These are phyloP conservation scores for Brevimyrus niger DNA, from an alignment of 2,113 vertebrate species.

Conservation along the genomic window DNA sequence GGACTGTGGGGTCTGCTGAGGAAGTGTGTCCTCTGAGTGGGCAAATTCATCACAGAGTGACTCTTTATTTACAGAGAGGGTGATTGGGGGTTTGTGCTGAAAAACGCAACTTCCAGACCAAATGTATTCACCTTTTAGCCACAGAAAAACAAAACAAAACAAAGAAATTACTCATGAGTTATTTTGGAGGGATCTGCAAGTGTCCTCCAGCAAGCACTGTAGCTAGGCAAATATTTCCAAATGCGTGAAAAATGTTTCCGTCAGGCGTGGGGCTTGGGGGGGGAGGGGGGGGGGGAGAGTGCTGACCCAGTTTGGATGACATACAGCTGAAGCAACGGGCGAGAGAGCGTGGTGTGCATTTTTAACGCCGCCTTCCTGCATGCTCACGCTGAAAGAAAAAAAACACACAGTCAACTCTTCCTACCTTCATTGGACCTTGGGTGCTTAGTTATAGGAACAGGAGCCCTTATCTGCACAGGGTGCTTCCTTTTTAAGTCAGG, in stretches of 20 bases:
- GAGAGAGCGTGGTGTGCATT: conserved; percentile 39
- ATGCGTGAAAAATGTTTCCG: conserved; percentile 36
- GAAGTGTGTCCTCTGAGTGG: background rate
- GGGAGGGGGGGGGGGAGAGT: conserved; percentile 16
- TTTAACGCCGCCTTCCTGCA: conserved; percentile 45
- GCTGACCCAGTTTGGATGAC: conserved; percentile 49
- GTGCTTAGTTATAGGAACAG: conserved; percentile 30
- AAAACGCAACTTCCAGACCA: background rate
- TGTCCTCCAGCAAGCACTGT: conserved; percentile 31
- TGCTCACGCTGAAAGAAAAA: conserved; percentile 26
- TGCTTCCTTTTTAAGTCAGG: conserved; percentile 12
- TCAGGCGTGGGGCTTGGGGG: conserved; percentile 27
- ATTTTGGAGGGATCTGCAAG: background rate
- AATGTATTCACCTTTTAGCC: conserved; percentile 14
- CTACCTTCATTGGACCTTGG: conserved; percentile 16
- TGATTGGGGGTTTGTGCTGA: background rate
- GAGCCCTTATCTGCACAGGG: conserved; percentile 17
- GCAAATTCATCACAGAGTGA: background rate
- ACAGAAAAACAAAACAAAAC: conserved; percentile 13
- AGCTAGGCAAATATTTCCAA: conserved; percentile 39
- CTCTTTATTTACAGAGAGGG: background rate
- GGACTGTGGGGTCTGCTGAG: background rate
- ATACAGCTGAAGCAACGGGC: conserved; percentile 44
- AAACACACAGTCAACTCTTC: conserved; percentile 23
- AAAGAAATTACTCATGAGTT: conserved; percentile 17